phyloP scores from a whole-genome alignment of 2,797 vertebrate genomes.

The Acanthornis magna region DNA sequence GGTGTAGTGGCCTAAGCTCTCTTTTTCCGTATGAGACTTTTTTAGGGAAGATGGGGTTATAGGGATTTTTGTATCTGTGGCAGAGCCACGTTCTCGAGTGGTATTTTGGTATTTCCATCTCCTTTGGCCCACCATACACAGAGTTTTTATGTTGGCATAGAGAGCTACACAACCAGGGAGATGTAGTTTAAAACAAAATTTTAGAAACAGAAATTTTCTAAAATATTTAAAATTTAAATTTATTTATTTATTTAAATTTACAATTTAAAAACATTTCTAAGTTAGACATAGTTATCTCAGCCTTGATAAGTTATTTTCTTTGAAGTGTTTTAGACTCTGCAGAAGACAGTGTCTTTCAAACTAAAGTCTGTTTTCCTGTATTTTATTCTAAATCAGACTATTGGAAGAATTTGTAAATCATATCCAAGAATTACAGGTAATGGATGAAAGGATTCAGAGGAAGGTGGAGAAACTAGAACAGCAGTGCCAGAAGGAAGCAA shows the following conservation, averaged over 20 bases:
- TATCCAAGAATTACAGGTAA: slow-evolving; percentile 94
- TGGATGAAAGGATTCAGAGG: slow-evolving; percentile 97
- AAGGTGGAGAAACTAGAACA: slow-evolving; percentile 97
- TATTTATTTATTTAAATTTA: background rate
- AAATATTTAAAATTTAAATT: background rate
- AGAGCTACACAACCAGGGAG: background rate
- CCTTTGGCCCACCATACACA: background rate
- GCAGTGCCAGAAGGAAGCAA: slow-evolving; percentile 97
- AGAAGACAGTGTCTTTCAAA: background rate
- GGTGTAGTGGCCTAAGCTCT: background rate
- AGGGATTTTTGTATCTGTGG: background rate
- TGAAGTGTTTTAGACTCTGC: background rate
- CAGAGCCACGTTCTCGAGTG: background rate
- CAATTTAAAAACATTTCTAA: background rate
- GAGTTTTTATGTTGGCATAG: background rate
- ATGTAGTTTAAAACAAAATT: background rate
- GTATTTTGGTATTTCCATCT: background rate
- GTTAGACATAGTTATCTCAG: background rate
- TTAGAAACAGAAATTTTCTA: background rate
- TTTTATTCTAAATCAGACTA: slow-evolving; percentile 77
- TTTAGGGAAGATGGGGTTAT: background rate
- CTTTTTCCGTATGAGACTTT: background rate
- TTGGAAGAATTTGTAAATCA: slow-evolving; percentile 97
- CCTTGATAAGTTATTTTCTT: background rate
- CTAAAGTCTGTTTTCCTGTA: background rate